Percentiles rank a stretch among this genome's conserved stretches.
These are phyloP conservation scores for Machimus rusticus DNA, from an alignment of 2,888 invertebrate genomes.

Conservation along the genomic window DNA sequence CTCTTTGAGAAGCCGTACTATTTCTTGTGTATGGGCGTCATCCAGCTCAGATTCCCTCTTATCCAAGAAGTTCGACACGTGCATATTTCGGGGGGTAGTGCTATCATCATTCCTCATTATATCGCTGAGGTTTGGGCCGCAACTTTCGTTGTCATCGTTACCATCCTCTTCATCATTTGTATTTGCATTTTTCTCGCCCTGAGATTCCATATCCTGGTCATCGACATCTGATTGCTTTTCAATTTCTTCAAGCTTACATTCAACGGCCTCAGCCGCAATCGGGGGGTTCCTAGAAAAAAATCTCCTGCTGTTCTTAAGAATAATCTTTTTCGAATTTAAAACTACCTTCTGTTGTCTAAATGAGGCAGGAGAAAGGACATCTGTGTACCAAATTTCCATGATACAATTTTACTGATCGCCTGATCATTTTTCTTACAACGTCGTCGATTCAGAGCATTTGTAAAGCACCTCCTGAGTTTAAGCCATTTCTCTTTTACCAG, in stretches of 20 bases:
- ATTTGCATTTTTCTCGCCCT: not conserved
- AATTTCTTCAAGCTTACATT: not conserved
- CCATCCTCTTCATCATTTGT: not conserved
- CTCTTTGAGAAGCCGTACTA: not conserved
- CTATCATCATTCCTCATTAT: not conserved
- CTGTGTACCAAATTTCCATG: conserved; percentile 23
- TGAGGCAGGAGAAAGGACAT: conserved; percentile 27
- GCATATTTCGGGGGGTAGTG: not conserved
- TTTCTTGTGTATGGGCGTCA: not conserved
- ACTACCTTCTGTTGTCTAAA: conserved; percentile 11
- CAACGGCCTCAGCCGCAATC: not conserved
- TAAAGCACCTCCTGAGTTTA: conserved; percentile 2
- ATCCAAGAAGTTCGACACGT: not conserved
- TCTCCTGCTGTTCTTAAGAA: not conserved
- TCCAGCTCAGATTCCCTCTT: not conserved
- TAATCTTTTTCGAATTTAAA: not conserved
- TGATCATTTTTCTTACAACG: not conserved
- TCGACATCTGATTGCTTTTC: not conserved
- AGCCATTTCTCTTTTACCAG: conserved; percentile 16
- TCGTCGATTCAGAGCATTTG: conserved; percentile 11
- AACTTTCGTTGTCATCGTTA: not conserved
- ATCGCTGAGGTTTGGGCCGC: not conserved
- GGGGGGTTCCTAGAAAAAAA: not conserved
- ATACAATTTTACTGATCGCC: not conserved
- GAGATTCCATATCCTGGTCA: not conserved